Conservation (phyloP, 2,113 vertebrate species). For the Psammodynastes pulverulentus region DNA sequence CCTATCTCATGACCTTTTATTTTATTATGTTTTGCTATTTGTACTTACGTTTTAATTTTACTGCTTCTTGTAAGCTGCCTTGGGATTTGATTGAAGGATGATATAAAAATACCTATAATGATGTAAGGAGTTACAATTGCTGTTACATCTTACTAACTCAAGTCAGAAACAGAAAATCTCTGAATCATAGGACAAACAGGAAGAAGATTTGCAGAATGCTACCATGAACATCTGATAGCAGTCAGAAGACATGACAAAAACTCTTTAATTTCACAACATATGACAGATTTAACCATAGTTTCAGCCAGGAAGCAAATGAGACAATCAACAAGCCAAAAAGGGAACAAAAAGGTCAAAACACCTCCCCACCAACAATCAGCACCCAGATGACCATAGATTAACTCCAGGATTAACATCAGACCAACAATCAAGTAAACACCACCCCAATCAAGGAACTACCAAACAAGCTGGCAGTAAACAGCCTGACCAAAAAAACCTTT, state of each 20-base stretch:
- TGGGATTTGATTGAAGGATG: not conserved
- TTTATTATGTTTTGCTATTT: not conserved
- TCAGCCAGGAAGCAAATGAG: not conserved
- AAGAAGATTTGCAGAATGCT: not conserved
- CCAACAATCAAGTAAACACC: not conserved
- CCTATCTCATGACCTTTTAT: not conserved
- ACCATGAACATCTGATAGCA: not conserved
- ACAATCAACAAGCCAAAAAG: not conserved
- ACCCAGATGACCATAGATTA: not conserved
- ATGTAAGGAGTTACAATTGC: not conserved
- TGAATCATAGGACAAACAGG: not conserved
- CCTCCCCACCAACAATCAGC: not conserved
- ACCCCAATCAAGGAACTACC: not conserved
- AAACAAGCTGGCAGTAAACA: not conserved
- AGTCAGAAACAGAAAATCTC: not conserved
- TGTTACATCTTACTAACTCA: not conserved
- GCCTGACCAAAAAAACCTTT: too few relatives aligned
- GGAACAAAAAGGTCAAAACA: too few relatives aligned
- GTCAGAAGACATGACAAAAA: not conserved
- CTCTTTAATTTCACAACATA: not conserved
- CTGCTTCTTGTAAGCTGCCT: not conserved
- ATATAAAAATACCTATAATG: not conserved
- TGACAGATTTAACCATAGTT: not conserved
- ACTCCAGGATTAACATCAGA: not conserved
- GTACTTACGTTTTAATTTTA: not conserved